Percentiles rank a stretch among this genome's conserved stretches.
phyloP scores from a whole-genome alignment of 2,888 invertebrate genomes.

The Heliconius aoede region DNA sequence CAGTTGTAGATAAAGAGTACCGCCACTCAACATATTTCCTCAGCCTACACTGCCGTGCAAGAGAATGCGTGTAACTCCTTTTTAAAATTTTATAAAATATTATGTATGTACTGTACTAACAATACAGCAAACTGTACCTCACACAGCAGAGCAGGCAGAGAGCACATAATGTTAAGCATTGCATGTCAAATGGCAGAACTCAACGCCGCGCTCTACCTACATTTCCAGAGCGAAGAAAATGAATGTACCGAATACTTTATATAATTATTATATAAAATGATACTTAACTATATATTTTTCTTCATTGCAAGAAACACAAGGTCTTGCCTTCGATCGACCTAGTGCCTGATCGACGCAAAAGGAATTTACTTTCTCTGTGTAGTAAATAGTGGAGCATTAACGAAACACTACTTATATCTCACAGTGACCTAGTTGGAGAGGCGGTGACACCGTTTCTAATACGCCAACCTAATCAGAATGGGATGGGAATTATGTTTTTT shows the following conservation, averaged over 20 bases:
- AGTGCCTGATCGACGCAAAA: constrained; percentile 30
- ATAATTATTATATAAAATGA: neutral
- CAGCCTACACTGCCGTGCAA: too few species aligned
- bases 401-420: constrained; percentile 45
- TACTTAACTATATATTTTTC: neutral
- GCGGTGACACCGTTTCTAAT: constrained; percentile 44
- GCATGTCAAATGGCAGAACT: too few species aligned
- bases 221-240: too few species aligned
- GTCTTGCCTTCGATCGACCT: constrained; percentile 24
- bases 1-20: neutral
- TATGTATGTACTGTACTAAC: too few species aligned
- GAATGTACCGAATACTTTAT: too few species aligned
- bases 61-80: too few species aligned
- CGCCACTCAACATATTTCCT: neutral
- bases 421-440: constrained; percentile 42
- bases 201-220: too few species aligned
- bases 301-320: neutral
- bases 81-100: too few species aligned
- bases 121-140: too few species aligned
- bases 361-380: constrained; percentile 38
- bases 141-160: too few species aligned
- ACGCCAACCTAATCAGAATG: constrained; percentile 43
- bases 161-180: too few species aligned
- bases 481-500: constrained; percentile 33
- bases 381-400: constrained; percentile 37